A percentile compares a stretch with the other conserved stretches of the same genome.
Evolutionary conservation across 2,113 vertebrate species (phyloP).

Genomic region (Chlorocebus sabaeus): DNA sequence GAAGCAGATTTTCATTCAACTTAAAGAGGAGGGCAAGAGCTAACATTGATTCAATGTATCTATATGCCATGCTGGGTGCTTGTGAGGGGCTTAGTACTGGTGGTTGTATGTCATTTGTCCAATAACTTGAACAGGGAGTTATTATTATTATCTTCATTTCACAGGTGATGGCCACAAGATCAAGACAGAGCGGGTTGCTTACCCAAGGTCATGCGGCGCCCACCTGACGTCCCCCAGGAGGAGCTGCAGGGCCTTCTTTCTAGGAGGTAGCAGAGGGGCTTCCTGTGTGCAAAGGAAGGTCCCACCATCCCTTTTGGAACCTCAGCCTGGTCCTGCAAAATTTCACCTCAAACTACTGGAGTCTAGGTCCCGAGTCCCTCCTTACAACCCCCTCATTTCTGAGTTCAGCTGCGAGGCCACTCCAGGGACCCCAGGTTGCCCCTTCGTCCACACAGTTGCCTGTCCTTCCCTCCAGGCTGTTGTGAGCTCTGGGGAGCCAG

Average conservation of each 20-base stretch:
- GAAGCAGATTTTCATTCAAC: not conserved
- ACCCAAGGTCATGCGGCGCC: not conserved
- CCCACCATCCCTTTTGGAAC: not conserved
- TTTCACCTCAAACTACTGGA: not conserved
- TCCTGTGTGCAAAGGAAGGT: not conserved
- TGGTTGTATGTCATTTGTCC: too few species aligned
- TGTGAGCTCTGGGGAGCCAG: not conserved
- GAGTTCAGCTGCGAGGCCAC: not conserved
- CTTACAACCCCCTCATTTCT: not conserved
- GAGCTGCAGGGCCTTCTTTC: not conserved
- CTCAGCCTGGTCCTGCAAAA: not conserved
- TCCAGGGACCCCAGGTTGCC: not conserved
- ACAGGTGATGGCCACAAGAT: not conserved
- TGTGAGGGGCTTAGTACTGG: fast-evolving
- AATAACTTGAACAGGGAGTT: not conserved
- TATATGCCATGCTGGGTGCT: fast-evolving
- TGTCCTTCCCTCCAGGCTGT: not conserved
- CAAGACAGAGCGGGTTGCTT: fast-evolving
- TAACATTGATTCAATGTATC: fast-evolving
- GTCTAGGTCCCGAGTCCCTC: too few species aligned
- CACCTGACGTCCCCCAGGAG: not conserved
- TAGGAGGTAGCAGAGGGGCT: not conserved
- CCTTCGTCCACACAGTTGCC: not conserved
- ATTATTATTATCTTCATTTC: not conserved
- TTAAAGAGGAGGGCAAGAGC: not conserved